Conservation (phyloP, 1,140 invertebrate genomes). For the Hyphantria cunea region DNA sequence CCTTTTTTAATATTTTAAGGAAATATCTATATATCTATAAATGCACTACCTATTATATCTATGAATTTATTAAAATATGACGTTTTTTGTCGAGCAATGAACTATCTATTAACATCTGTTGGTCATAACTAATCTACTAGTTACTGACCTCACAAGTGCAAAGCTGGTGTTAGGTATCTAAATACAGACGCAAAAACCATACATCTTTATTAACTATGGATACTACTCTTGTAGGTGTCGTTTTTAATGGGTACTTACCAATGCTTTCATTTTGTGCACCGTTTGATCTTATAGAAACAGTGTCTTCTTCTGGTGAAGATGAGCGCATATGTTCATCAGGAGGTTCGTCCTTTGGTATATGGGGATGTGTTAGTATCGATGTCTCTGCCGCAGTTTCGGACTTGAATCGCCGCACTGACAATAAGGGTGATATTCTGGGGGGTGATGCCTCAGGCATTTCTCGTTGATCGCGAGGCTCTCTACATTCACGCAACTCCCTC, state of each 20-base stretch:
- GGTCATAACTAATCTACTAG: too few species aligned
- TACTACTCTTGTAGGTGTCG: not conserved
- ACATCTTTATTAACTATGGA: not conserved
- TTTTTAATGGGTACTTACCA: slow-evolving; percentile 58
- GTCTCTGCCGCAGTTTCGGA: slow-evolving; percentile 63
- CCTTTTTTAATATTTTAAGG: too few species aligned
- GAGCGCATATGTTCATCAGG: slow-evolving; percentile 77
- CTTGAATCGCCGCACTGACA: slow-evolving; percentile 74
- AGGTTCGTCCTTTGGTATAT: slow-evolving; percentile 78
- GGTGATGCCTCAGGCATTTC: slow-evolving; percentile 74
- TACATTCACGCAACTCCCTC: slow-evolving; percentile 57
- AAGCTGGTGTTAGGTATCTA: too few species aligned
- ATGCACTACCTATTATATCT: too few species aligned
- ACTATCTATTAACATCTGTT: too few species aligned
- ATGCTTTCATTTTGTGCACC: slow-evolving; percentile 77
- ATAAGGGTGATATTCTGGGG: slow-evolving; percentile 74
- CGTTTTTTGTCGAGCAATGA: too few species aligned
- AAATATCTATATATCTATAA: too few species aligned
- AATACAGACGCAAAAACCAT: not conserved
- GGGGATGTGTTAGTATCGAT: slow-evolving; percentile 67
- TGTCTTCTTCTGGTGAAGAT: slow-evolving; percentile 77
- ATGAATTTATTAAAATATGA: too few species aligned
- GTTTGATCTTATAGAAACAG: slow-evolving; percentile 77
- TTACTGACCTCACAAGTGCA: too few species aligned
- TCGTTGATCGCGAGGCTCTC: slow-evolving; percentile 56